Conservation (phyloP, 2,113 vertebrate species). For the Pseudopodoces humilis region DNA sequence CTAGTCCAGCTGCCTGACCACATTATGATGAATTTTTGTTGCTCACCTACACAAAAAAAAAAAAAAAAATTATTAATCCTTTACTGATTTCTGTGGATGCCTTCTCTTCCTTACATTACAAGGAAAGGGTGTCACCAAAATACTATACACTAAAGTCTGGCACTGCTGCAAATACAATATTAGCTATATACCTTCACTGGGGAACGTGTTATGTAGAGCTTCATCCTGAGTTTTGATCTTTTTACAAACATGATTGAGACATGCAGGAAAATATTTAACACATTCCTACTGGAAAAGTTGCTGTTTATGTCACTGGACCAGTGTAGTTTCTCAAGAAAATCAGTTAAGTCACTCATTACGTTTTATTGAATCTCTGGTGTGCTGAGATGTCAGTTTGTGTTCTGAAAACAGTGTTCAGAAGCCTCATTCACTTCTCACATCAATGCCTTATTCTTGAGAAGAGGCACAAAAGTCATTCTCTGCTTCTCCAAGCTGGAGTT, state of each 20-base stretch:
- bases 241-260: neutral
- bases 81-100: neutral
- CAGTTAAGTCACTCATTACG: neutral
- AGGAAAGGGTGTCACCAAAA: neutral
- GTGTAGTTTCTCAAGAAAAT: neutral
- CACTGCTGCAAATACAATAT: neutral
- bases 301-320: neutral
- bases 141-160: neutral
- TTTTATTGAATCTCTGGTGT: neutral
- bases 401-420: neutral
- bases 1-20: neutral
- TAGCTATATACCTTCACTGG: neutral
- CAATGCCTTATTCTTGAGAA: neutral
- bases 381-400: neutral
- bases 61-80: neutral
- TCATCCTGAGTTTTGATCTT: neutral
- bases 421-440: neutral
- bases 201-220: neutral
- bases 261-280: neutral
- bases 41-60: neutral
- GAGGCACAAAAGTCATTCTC: neutral
- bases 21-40: neutral
- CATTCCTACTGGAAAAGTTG: neutral
- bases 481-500: neutral
- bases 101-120: neutral